phyloP scores from a whole-genome alignment of 1,140 invertebrate genomes.

The Drosophila virilis region DNA sequence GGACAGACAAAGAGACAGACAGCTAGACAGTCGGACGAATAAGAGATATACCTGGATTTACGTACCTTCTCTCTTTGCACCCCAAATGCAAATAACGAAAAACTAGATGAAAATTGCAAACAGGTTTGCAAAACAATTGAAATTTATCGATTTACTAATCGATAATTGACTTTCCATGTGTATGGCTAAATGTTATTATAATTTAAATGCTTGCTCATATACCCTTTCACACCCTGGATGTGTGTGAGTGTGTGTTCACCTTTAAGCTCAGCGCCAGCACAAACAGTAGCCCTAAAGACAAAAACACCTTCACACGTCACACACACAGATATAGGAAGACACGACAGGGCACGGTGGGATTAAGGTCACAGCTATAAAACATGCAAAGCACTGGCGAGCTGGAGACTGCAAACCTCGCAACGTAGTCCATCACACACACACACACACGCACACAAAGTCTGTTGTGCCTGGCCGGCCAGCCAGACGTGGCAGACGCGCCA shows the following conservation, averaged over 20 bases:
- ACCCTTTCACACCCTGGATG: too few relatives aligned
- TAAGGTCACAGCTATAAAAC: conserved; percentile 79
- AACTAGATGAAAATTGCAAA: neutral
- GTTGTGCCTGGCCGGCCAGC: neutral
- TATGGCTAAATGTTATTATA: neutral
- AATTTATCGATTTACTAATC: neutral
- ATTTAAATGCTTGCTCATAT: too few relatives aligned
- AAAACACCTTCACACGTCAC: conserved; percentile 73
- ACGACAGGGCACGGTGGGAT: conserved; percentile 56
- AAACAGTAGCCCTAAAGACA: conserved; percentile 58
- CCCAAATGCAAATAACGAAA: too few relatives aligned
- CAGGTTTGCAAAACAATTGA: neutral
- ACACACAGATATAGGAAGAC: neutral
- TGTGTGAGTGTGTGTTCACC: conserved; percentile 38
- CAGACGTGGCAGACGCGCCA: neutral
- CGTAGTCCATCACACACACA: conserved; percentile 31
- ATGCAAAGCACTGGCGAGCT: conserved; percentile 63
- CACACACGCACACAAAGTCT: neutral
- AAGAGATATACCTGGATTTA: too few relatives aligned
- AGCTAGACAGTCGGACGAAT: too few relatives aligned
- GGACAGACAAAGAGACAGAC: too few relatives aligned
- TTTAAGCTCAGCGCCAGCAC: conserved; percentile 53
- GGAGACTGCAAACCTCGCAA: conserved; percentile 33
- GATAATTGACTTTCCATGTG: neutral
- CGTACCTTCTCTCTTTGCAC: too few relatives aligned